Base-by-base conservation (phyloP, 1,140 invertebrate species). In the Diabrotica virgifera region DNA sequence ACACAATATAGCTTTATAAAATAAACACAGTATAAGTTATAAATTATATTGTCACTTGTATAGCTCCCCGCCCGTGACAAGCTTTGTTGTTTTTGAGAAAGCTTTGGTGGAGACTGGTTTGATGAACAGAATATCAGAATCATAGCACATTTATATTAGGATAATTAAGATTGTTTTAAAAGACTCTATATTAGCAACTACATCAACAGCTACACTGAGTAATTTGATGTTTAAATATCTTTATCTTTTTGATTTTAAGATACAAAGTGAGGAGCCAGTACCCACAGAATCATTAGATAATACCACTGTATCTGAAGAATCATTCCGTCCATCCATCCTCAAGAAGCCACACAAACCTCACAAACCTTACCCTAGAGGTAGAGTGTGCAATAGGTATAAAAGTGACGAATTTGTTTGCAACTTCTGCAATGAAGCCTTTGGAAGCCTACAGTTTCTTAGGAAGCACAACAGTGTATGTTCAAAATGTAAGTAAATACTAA, bases 381-480 rank as follows among this genome's bases (percentile, higher is more conserved):
- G 38, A 50, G 40, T 46, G 40, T 10, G 24, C 24, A 24, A 24
- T 24, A 24, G 24, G 40, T 46, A 3, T 46, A 46, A 46, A 6
- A 62, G 56, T 50, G 68, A 70, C 36, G 68, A 70, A 57, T 72
- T 69, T 64, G 40, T 72, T 10, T 72, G 71, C 46, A 72, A 72
- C 55, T 72, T 72, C 64, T 72, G 71, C 52, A 68, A 68, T 58
- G 50, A 60, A 35, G 40, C 64, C 9, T 72, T 70, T 36, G 65
- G 62, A 24, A 69, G 65, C 12, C 65, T 72, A 38, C 68, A 68
- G 37, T 60, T 52, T 51, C 63, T 72, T 38, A 64, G 71, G 36
- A 70, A 67, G 52, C 71, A 72, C 52, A 72, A 72, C 57, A 69
- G 68, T 14, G 40, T 62, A 14, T 72, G 71, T 65, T 67, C 66